These are phyloP conservation scores for Sitta carolinensis DNA, from an alignment of 2,797 vertebrate genomes.

Conservation along the genomic window DNA sequence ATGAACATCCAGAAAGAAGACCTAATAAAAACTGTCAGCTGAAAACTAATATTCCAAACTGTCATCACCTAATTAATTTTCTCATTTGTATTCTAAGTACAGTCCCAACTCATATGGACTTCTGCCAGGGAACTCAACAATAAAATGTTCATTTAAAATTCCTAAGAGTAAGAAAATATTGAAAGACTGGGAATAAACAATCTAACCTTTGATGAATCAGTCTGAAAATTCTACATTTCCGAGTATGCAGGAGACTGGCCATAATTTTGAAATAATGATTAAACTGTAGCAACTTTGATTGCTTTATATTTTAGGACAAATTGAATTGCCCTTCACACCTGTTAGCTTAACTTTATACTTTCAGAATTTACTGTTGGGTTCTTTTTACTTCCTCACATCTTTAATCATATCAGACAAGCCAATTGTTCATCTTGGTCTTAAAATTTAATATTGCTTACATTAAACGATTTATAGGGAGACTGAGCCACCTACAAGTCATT, in stretches of 20 bases:
- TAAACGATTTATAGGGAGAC: background rate
- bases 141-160: slow-evolving; percentile 7
- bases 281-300: background rate
- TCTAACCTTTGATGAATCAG: background rate
- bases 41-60: slow-evolving; percentile 24
- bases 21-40: slow-evolving; percentile 2
- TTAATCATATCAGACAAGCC: background rate
- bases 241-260: background rate
- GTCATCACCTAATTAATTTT: slow-evolving; percentile 48
- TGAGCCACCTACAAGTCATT: background rate
- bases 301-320: background rate
- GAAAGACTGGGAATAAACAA: background rate
- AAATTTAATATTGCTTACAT: background rate
- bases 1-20: background rate
- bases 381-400: background rate
- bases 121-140: background rate
- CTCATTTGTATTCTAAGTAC: background rate
- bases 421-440: background rate
- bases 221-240: background rate
- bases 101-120: background rate
- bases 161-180: slow-evolving; percentile 6
- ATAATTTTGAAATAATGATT: background rate
- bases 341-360: background rate
- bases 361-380: background rate
- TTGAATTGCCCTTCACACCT: background rate